A percentile compares a stretch with the other conserved stretches of the same genome.
Conservation (phyloP, 1,140 invertebrate genomes). For the Scaptomyza graminum region DNA sequence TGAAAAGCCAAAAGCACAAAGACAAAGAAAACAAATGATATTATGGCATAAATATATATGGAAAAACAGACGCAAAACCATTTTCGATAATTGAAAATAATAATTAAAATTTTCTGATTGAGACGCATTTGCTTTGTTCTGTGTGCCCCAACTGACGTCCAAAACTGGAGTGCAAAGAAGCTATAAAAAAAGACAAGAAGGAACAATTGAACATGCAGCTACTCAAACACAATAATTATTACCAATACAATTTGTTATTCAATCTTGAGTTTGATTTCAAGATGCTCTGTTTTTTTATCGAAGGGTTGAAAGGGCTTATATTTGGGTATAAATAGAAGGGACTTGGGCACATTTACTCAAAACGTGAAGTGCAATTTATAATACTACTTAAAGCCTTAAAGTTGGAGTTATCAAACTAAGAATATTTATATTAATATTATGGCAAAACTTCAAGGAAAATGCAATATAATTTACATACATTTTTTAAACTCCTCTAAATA, state of each 20-base stretch:
- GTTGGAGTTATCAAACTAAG: too few species aligned
- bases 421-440: too few species aligned
- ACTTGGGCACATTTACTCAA: too few species aligned
- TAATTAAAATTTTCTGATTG: constrained; percentile 83
- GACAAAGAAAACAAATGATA: not conserved
- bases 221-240: constrained; percentile 53
- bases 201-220: constrained; percentile 35
- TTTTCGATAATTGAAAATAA: constrained; percentile 83
- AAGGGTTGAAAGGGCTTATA: not conserved
- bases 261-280: constrained; percentile 10
- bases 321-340: too few species aligned
- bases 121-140: constrained; percentile 24
- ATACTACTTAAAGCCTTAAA: too few species aligned
- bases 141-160: constrained; percentile 65
- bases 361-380: too few species aligned
- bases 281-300: not conserved
- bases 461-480: too few species aligned
- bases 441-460: too few species aligned
- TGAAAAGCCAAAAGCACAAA: constrained; percentile 44
- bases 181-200: constrained; percentile 47
- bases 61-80: constrained; percentile 62
- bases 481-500: too few species aligned
- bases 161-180: constrained; percentile 73
- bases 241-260: constrained; percentile 44
- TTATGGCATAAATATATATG: constrained; percentile 14